These are phyloP conservation scores for Hyles vespertilio DNA, from an alignment of 1,140 invertebrate species.

Conservation along the genomic window DNA sequence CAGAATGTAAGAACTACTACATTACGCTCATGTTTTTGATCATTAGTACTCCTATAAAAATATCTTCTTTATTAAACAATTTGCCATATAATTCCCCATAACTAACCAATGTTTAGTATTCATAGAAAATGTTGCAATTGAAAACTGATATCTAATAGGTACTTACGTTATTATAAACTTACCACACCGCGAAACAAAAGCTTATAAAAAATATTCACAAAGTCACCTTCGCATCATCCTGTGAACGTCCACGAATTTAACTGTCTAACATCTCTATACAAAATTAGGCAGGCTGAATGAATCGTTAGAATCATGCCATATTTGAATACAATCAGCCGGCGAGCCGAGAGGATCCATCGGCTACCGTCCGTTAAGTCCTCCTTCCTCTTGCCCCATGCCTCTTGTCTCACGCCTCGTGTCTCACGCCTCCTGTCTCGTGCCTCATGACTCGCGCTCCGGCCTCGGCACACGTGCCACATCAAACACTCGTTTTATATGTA, in stretches of 20 bases:
- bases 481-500: conserved; percentile 37
- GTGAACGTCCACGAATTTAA: neutral
- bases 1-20: too few relatives aligned
- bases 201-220: too few relatives aligned
- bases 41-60: too few relatives aligned
- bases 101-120: too few relatives aligned
- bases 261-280: conserved; percentile 4
- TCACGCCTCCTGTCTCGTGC: conserved; percentile 29
- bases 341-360: conserved; percentile 20
- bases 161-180: too few relatives aligned
- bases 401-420: conserved; percentile 11
- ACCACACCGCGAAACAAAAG: too few relatives aligned
- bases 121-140: too few relatives aligned
- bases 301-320: conserved; percentile 33
- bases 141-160: too few relatives aligned
- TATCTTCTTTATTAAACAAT: too few relatives aligned
- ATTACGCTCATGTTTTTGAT: too few relatives aligned
- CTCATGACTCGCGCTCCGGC: neutral
- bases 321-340: conserved; percentile 58
- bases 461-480: conserved; percentile 38
- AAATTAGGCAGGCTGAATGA: conserved; percentile 28
- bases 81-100: too few relatives aligned
- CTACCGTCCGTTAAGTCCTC: neutral
- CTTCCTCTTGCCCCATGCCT: conserved; percentile 16
- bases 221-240: neutral